Conservation (phyloP, 2,888 invertebrate species). For the Notodonta dromedarius region DNA sequence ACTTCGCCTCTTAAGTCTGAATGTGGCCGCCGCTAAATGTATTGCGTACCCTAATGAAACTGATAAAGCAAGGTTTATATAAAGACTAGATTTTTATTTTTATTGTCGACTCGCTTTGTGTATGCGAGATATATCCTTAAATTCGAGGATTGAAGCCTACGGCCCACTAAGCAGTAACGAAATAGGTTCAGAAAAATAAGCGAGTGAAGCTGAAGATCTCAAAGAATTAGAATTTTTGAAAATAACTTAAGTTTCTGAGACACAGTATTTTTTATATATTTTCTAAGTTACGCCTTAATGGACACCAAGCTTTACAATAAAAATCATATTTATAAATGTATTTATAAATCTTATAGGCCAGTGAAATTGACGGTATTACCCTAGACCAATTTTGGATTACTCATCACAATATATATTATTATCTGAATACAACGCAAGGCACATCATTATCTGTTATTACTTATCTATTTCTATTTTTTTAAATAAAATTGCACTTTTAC, state of each 20-base stretch:
- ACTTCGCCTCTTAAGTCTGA: slow-evolving; percentile 14
- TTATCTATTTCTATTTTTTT: slow-evolving; percentile 51
- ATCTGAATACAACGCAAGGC: slow-evolving; percentile 77
- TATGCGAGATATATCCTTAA: slow-evolving; percentile 69
- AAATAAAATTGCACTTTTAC: slow-evolving; percentile 62
- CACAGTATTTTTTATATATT: neutral
- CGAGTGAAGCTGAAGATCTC: no score
- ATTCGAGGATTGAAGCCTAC: slow-evolving; percentile 68
- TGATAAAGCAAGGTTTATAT: slow-evolving; percentile 69
- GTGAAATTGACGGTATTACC: slow-evolving; percentile 79
- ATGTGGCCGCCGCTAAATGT: slow-evolving; percentile 15
- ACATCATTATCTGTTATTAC: slow-evolving; percentile 66
- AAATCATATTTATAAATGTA: slow-evolving; percentile 63
- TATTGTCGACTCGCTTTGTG: slow-evolving; percentile 80
- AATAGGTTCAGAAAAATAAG: no score
- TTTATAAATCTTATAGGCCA: slow-evolving; percentile 70
- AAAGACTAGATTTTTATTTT: slow-evolving; percentile 77
- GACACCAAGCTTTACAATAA: slow-evolving; percentile 32
- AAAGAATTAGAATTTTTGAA: no score
- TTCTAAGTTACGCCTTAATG: slow-evolving; percentile 19
- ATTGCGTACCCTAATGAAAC: slow-evolving; percentile 39
- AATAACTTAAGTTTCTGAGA: no score
- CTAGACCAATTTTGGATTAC: slow-evolving; percentile 65
- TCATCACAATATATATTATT: slow-evolving; percentile 48
- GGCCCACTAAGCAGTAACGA: slow-evolving; percentile 19